phyloP scores from a whole-genome alignment of 2,888 invertebrate genomes.

The Metalampra italica region DNA sequence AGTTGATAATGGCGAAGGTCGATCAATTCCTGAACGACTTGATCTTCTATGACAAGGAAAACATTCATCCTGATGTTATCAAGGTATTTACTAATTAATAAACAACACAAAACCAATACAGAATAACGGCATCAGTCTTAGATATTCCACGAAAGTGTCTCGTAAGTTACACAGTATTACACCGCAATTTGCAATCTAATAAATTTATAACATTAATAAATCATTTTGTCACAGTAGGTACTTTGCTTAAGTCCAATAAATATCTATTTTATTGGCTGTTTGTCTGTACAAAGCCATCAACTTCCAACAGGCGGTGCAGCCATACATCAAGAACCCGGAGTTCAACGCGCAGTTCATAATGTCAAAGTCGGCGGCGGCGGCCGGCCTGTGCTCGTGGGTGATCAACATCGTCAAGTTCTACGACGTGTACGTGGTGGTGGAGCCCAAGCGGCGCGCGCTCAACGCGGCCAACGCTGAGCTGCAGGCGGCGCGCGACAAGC shows the following conservation, averaged over 20 bases:
- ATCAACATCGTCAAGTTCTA: conserved; percentile 94
- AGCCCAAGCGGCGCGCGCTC: conserved; percentile 93
- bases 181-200: too few relatives aligned
- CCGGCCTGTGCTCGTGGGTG: conserved; percentile 96
- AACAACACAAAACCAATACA: too few relatives aligned
- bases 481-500: conserved; percentile 87
- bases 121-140: too few relatives aligned
- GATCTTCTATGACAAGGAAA: conserved; percentile 94
- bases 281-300: too few relatives aligned
- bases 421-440: conserved; percentile 93
- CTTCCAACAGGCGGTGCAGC: conserved; percentile 60
- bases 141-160: too few relatives aligned
- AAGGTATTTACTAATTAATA: conserved; percentile 82
- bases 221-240: too few relatives aligned
- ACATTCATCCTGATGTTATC: conserved; percentile 91
- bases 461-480: conserved; percentile 91
- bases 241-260: too few relatives aligned
- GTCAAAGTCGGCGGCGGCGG: conserved; percentile 93
- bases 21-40: conserved; percentile 91
- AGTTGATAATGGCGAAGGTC: conserved; percentile 91
- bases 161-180: too few relatives aligned
- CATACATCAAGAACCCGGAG: conserved; percentile 83
- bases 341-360: conserved; percentile 91
- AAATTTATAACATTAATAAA: too few relatives aligned
- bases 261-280: too few relatives aligned